Evolutionary conservation across 2,888 invertebrate genomes (phyloP).

Genomic region (Heliconius ismenius): DNA sequence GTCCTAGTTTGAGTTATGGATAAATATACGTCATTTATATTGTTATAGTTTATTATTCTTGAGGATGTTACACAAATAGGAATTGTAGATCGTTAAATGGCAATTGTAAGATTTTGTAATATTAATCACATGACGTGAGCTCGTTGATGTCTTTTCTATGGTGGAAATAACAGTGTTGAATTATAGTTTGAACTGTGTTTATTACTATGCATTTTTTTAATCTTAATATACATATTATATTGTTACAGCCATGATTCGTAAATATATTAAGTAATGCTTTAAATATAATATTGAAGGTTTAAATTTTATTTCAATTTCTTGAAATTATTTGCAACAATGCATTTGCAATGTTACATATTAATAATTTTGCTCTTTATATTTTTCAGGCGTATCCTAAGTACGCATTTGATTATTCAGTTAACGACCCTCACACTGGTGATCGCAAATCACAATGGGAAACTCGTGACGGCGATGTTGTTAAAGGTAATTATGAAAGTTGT

Average conservation of each 20-base stretch:
- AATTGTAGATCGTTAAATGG: slow-evolving; percentile 8
- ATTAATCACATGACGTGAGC: not conserved
- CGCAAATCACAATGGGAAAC: slow-evolving; percentile 83
- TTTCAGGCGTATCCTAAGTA: slow-evolving; percentile 82
- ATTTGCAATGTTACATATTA: not conserved
- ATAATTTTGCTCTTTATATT: slow-evolving; percentile 18
- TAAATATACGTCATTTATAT: slow-evolving; percentile 30
- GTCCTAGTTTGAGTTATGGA: slow-evolving; percentile 43
- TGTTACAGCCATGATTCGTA: not conserved
- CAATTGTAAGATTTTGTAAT: not conserved
- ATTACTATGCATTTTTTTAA: not conserved
- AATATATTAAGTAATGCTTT: not conserved
- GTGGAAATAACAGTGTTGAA: not conserved
- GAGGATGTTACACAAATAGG: slow-evolving; percentile 14
- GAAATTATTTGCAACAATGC: not conserved
- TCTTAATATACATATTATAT: not conserved
- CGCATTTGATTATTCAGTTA: slow-evolving; percentile 83
- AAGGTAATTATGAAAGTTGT: slow-evolving; percentile 57
- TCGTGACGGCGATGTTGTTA: slow-evolving; percentile 83
- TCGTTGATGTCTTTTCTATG: slow-evolving; percentile 64
- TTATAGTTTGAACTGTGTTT: not conserved
- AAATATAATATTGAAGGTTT: not conserved
- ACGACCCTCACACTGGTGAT: slow-evolving; percentile 83
- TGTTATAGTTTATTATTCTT: slow-evolving; percentile 28
- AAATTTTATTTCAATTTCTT: not conserved